Evolutionary conservation across 2,797 vertebrate species (phyloP).

Genomic region (Neomorphus geoffroyi): DNA sequence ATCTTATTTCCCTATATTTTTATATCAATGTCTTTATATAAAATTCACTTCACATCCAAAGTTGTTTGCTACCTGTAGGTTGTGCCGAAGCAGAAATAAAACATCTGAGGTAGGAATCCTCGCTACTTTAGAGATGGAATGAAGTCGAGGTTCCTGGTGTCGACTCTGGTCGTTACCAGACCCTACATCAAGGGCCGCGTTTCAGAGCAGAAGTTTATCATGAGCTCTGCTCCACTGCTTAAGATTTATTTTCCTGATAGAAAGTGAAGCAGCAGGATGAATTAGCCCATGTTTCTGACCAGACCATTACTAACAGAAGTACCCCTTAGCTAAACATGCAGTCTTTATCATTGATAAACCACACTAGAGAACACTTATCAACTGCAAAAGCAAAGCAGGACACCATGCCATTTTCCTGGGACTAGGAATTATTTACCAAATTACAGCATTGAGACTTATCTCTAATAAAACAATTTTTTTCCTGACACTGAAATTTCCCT

Average conservation of each 20-base stretch:
- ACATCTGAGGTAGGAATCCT: neutral
- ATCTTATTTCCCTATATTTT: neutral
- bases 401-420: neutral
- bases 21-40: neutral
- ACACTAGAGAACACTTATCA: neutral
- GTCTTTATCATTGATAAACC: neutral
- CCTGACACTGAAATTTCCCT: neutral
- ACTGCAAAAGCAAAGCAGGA: neutral
- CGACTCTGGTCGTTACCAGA: neutral
- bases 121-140: neutral
- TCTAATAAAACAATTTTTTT: neutral
- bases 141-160: neutral
- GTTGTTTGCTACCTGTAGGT: neutral
- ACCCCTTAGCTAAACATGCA: neutral
- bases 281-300: neutral
- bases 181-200: neutral
- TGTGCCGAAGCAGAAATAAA: neutral
- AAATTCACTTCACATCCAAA: neutral
- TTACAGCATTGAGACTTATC: neutral
- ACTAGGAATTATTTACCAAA: neutral
- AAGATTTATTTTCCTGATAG: neutral
- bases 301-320: neutral
- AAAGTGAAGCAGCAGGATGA: neutral
- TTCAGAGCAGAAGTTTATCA: neutral
- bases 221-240: neutral